Conservation (phyloP, 2,113 vertebrate species). For the Prietella phreatophila region DNA sequence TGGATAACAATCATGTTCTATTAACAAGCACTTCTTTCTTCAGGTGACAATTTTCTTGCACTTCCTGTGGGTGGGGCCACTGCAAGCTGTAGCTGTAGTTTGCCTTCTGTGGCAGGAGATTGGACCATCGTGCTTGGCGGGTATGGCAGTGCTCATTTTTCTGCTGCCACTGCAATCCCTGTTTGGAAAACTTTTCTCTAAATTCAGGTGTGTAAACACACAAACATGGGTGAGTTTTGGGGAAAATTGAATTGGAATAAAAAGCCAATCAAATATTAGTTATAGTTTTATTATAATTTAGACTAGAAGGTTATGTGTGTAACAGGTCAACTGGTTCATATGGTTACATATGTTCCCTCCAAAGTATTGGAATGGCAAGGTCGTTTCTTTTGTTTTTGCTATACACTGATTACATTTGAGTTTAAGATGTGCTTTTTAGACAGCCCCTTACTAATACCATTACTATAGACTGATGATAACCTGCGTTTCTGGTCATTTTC, state of each 20-base stretch:
- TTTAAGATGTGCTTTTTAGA: background rate
- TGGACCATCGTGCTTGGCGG: constrained; percentile 87
- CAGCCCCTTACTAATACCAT: too few relatives aligned
- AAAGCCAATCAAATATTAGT: background rate
- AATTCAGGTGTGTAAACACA: constrained; percentile 78
- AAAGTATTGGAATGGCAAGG: background rate
- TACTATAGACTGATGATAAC: too few relatives aligned
- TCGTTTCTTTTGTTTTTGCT: background rate
- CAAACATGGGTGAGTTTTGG: background rate
- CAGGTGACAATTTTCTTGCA: constrained; percentile 93
- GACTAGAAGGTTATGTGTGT: too few relatives aligned
- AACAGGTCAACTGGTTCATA: background rate
- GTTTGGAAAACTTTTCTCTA: constrained; percentile 87
- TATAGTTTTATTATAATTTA: background rate
- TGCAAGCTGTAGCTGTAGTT: constrained; percentile 83
- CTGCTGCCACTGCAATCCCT: constrained; percentile 87
- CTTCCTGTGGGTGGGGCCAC: constrained; percentile 88
- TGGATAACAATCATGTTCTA: background rate
- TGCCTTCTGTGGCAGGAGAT: constrained; percentile 89
- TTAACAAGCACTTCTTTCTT: constrained; percentile 24
- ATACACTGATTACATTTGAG: background rate
- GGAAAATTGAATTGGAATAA: background rate
- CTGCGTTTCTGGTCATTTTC: background rate
- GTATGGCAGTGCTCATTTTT: constrained; percentile 85
- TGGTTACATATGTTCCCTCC: background rate